A percentile compares a stretch with the other conserved stretches of the same genome.
These are phyloP conservation scores for Drosophila suzukii DNA, from an alignment of 1,140 invertebrate genomes.

Conservation along the genomic window DNA sequence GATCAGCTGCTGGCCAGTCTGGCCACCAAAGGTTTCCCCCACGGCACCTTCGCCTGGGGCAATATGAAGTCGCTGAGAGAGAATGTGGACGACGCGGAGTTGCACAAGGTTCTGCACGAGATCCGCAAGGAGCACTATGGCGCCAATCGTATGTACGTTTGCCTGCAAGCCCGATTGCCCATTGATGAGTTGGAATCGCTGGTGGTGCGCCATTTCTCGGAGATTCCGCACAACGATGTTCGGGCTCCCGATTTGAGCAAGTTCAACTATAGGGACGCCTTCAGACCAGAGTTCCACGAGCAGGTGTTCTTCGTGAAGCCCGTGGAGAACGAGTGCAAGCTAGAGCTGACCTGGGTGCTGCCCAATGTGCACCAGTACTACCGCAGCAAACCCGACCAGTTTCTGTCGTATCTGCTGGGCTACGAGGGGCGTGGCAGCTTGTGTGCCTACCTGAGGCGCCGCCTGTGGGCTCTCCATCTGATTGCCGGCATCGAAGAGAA, in stretches of 20 bases:
- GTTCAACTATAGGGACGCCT: constrained; percentile 85
- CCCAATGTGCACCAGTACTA: constrained; percentile 89
- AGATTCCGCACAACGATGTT: constrained; percentile 88
- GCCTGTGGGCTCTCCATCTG: constrained; percentile 94
- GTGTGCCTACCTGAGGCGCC: constrained; percentile 92
- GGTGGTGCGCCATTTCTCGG: constrained; percentile 87
- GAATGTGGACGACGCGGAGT: constrained; percentile 87
- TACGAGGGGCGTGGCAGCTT: constrained; percentile 95
- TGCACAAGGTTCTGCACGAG: constrained; percentile 89
- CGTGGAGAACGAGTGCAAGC: constrained; percentile 88
- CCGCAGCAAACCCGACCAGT: constrained; percentile 91
- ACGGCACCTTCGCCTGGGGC: constrained; percentile 93
- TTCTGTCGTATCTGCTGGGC: constrained; percentile 92
- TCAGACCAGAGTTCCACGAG: constrained; percentile 88
- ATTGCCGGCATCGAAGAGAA: constrained; percentile 90
- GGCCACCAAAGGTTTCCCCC: constrained; percentile 89
- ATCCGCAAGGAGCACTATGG: constrained; percentile 94
- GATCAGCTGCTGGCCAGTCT: constrained; percentile 90
- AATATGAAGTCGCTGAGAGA: constrained; percentile 91
- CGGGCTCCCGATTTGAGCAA: constrained; percentile 86
- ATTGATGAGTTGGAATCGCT: constrained; percentile 89
- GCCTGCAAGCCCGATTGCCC: constrained; percentile 91
- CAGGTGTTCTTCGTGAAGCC: constrained; percentile 92
- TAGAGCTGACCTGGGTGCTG: constrained; percentile 92
- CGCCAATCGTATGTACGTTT: constrained; percentile 94